Evolutionary conservation across 2,797 vertebrate genomes (phyloP), one percentile per base, ranked within the genome.

Genomic region (Eulemur albifrons): DNA sequence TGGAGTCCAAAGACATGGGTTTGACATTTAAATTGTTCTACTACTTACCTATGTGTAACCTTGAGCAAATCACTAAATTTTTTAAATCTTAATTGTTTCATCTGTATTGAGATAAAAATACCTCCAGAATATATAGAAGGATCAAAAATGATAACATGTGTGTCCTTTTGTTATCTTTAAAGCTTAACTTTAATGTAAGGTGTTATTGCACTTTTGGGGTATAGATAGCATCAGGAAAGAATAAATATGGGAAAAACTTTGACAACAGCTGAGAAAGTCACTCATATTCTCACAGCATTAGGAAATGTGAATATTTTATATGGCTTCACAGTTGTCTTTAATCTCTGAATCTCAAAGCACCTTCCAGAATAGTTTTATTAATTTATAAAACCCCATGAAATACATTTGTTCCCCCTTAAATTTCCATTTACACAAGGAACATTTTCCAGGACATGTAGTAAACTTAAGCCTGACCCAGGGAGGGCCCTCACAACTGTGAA

Each of bases 291-390:
- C 70, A 91, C 14, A 77, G 76, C 25, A 15, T 38, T 59, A 38
- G 43, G 61, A 38, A 87, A 93, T 84, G 43, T 75, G 54, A 84
- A 59, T 77, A 57, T 38, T 86, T 65, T 69, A 73, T 73, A 61
- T 38, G 14, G 5, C 63, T 94, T 89, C 57, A 23, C 52, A 70
- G 72, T 83, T 96, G 69, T 63, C 89, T 97, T 97, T 96, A 93
- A 97, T 96, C 93, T 97, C 67, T 73, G 86, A 76, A 70, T 95
- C 81, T 90, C 95, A 96, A 96, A 97, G 72, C 52, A 96, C 73
- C 93, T 95, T 97, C 61, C 32, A 77, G 77, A 97, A 96, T 75
- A 69, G 30, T 85, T 93, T 84, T 91, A 67, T 94, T 97, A 93
- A 92, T 90, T 83, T 91, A 87, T 69, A 94, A 95, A 87, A 77